phyloP scores from a whole-genome alignment of 2,113 vertebrate genomes.

The Embiotoca jacksoni region DNA sequence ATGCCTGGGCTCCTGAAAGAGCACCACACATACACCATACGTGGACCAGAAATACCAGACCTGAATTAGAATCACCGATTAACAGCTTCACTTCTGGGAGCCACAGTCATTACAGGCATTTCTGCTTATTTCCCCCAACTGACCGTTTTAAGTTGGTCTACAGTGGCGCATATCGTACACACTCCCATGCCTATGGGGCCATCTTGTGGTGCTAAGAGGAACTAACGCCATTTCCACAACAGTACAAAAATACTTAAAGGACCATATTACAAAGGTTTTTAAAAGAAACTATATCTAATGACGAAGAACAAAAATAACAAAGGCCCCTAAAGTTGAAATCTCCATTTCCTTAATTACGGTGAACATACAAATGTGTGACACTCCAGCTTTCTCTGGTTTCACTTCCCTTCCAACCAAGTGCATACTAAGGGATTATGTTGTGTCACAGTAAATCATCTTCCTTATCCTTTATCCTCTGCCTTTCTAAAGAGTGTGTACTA shows the following conservation, averaged over 20 bases:
- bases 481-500: no score
- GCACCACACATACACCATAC: conserved; percentile 8
- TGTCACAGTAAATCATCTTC: no score
- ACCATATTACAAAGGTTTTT: not conserved
- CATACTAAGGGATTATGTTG: no score
- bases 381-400: no score
- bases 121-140: conserved; percentile 42
- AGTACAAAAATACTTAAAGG: not conserved
- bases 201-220: conserved; percentile 54
- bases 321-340: no score
- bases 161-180: not conserved
- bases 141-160: conserved; percentile 42
- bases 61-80: not conserved
- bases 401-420: no score
- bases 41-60: not conserved
- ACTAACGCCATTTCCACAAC: not conserved
- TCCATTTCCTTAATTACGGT: no score
- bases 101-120: conserved; percentile 10
- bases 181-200: conserved; percentile 39
- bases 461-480: no score
- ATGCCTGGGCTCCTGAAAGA: not conserved
- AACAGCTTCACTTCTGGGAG: conserved; percentile 19
- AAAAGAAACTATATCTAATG: no score
- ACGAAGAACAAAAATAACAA: no score
- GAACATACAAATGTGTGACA: no score